Evolutionary conservation across 2,113 vertebrate genomes (phyloP), one percentile per base, ranked within the genome.

Genomic region (Heterochromis multidens): DNA sequence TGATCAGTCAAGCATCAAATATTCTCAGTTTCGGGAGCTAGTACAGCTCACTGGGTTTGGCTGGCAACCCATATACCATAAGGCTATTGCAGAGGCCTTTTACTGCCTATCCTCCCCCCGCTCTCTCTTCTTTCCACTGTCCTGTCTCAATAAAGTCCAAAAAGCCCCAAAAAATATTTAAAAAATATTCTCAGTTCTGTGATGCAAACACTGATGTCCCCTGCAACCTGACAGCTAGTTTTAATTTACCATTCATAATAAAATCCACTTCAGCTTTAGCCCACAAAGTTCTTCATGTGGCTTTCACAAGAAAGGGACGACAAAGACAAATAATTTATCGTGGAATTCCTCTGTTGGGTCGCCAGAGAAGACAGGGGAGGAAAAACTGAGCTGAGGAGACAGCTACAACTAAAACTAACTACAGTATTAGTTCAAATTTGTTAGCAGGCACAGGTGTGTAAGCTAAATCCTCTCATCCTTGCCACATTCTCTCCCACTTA

Each of bases 341-440:
- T 37, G 87, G 83, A 93, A 93, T 92, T 91, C 61, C 87, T 93
- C 77, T 94, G 91, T 92, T 86, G 86, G 31, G 37, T 40, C 87
- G 91, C 92, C 95, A 95, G 83, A 81, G 67, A 77, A 79, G 81
- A 93, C 78, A 52, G 17, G 33, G 29, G 43, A 43, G 63, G 84
- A 82, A 79, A 77, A 61, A 74, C 60, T 33, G 78, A 92, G 72
- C 14, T 52, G 58, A n/a, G 79, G 8, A 70, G 58, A 57, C 29
- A 14, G 58, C 8, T 21, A 23, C 7, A 3, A 74, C 11, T 52
- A 49, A 14, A 54, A n/a, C 70, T 11, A 85, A 72, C 58, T 81
- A 5, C 54, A 77, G 14, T 17, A 12, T 82, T 87, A 80, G 52
- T 60, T 77, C 33, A 29, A 35, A 67, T 59, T 9, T 81, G 60